Base-by-base conservation (phyloP, 2,113 vertebrate genomes). In the Meriones unguiculatus region DNA sequence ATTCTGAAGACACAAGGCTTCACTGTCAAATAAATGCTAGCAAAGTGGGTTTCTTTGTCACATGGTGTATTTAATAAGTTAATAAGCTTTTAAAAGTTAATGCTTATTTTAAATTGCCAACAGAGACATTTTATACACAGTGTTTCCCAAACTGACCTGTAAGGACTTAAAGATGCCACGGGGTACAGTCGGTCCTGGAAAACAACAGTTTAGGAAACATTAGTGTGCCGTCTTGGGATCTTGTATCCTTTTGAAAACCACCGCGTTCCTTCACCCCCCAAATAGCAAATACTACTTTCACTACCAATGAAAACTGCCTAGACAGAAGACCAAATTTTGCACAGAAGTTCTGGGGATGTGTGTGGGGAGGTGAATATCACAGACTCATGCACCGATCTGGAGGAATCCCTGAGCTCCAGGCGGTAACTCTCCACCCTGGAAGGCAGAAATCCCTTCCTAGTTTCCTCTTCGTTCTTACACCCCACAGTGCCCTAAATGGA, bases 61-160 rank as follows among this genome's bases (percentile, higher is more conserved):
- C 13, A 87, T 64, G 62, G 25, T 89, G 87, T 86, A 80, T 52
- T 89, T 59, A 85, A 25, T 73, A 54, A 38, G 4, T 50, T 14
- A 59, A 94, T 38, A 88, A 32, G 15, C 18, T 93, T 96, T 95
- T 82, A 10, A 73, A 90, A 77, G 20, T 64, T 92, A 86, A 78
- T 3, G 15, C 82, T 92, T 95, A 86, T n/a, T 69, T 70, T 78
- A 50, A 95, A 64, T 91, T 14, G 88, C 35, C 77, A 93, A 57
- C 35, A 69, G 25, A 38, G 3, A 92, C 17, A 76, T 82, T 32
- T 1, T 82, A 67, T 80, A 65, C 67, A 95, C 25, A 95, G 50
- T 24, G 35, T 87, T 93, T 89, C 62, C 35, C 77, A 86, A 93
- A 90, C 30, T 87, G 69, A 89, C 46, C 65, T 96, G 67, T 65